Evolutionary conservation across 2,797 vertebrate species (phyloP).

Genomic region (Poeciliopsis paucimaculata): DNA sequence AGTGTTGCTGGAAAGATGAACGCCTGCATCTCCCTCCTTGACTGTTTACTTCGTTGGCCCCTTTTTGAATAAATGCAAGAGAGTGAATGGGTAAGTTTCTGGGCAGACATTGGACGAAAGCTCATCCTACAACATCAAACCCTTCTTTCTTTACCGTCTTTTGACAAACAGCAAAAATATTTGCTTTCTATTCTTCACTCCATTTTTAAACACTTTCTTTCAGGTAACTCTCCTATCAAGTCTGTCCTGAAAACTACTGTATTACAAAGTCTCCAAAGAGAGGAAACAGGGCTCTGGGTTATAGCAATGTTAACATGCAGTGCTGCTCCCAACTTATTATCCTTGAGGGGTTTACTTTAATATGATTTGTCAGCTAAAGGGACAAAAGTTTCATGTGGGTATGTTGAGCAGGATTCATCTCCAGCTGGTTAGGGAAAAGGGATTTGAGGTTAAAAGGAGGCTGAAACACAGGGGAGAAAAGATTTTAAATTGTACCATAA

Average conservation of each 20-base stretch:
- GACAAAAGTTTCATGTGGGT: slow-evolving; percentile 26
- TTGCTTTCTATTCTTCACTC: neutral
- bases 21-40: neutral
- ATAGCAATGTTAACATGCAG: slow-evolving; percentile 47
- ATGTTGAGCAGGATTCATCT: slow-evolving; percentile 35
- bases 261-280: slow-evolving; percentile 57
- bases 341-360: slow-evolving; percentile 41
- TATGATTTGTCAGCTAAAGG: slow-evolving; percentile 31
- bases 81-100: neutral
- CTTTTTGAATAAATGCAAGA: neutral
- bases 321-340: slow-evolving; percentile 43
- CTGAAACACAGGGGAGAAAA: neutral
- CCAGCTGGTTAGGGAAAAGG: slow-evolving; percentile 24
- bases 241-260: slow-evolving; percentile 53
- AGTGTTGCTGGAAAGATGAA: neutral
- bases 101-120: neutral
- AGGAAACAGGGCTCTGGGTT: slow-evolving; percentile 30
- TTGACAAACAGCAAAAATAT: neutral
- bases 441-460: slow-evolving; percentile 19
- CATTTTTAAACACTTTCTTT: slow-evolving; percentile 20
- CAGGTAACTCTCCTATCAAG: slow-evolving; percentile 60
- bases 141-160: neutral
- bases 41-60: neutral
- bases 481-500: neutral
- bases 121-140: neutral